Evolutionary conservation across 2,797 vertebrate genomes (phyloP).

Genomic region (Sebastiscus albofasciatus): DNA sequence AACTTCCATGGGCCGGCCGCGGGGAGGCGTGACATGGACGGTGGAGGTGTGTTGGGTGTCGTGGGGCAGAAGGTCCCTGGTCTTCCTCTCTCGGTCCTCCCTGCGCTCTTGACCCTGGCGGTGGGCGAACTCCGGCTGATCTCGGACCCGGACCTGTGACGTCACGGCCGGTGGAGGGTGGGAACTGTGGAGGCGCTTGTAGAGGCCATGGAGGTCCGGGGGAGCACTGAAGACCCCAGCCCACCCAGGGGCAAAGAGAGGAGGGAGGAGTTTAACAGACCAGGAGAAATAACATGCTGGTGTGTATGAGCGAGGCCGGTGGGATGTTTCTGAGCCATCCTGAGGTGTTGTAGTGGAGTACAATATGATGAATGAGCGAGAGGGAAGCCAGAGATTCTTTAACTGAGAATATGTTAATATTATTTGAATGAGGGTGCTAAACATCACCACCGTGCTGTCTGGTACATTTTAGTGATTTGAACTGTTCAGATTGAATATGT

Average conservation of each 20-base stretch:
- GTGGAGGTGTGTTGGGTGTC: constrained; percentile 71
- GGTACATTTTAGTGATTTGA: not conserved
- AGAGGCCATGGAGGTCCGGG: constrained; percentile 86
- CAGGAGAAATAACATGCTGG: constrained; percentile 19
- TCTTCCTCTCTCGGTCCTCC: constrained; percentile 85
- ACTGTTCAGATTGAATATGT: not conserved
- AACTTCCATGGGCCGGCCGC: constrained; percentile 86
- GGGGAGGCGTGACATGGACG: constrained; percentile 82
- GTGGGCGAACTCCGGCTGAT: constrained; percentile 87
- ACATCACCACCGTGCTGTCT: not conserved
- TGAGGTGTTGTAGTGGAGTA: constrained; percentile 60
- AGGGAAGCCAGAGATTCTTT: constrained; percentile 52
- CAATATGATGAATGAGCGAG: constrained; percentile 61
- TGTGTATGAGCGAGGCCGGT: constrained; percentile 7
- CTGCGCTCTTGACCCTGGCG: constrained; percentile 86
- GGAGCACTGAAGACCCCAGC: constrained; percentile 82
- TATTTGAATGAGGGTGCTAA: constrained; percentile 19
- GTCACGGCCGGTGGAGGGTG: constrained; percentile 80
- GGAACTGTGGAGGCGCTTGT: constrained; percentile 84
- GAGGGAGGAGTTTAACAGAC: constrained; percentile 46
- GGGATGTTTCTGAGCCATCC: constrained; percentile 52
- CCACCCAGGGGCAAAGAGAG: constrained; percentile 59
- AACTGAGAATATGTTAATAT: constrained; percentile 59
- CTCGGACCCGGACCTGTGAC: constrained; percentile 86
- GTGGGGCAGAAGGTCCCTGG: constrained; percentile 28